Percentiles rank a stretch among this genome's conserved stretches.
These are phyloP conservation scores for Diacarnus erythraeanus DNA, from an alignment of 37 sponge, comb jelly and placozoan genomes.

Conservation along the genomic window DNA sequence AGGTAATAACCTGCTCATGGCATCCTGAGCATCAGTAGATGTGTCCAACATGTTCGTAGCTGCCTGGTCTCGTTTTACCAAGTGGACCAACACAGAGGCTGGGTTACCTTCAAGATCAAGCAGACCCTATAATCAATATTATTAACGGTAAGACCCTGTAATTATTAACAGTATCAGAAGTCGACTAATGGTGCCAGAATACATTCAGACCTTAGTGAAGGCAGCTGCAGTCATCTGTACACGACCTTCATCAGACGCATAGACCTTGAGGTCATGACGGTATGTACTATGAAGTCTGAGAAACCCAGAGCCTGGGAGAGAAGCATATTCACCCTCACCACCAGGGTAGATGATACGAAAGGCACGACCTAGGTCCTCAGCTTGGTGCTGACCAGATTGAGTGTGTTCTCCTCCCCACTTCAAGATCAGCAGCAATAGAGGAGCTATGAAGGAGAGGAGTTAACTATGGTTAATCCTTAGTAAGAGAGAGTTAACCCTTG, in stretches of 20 bases:
- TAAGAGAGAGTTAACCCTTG: too few relatives aligned
- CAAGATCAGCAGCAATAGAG: conserved; percentile 73
- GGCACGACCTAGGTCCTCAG: conserved; percentile 84
- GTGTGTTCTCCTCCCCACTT: conserved; percentile 99
- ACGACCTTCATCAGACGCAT: conserved; percentile 95
- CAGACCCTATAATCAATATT: conserved; percentile 63
- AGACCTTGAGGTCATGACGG: conserved; percentile 96
- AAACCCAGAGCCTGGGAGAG: conserved; percentile 86
- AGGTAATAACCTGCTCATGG: conserved; percentile 35
- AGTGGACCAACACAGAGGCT: conserved; percentile 80
- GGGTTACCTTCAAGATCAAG: conserved; percentile 89
- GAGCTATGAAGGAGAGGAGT: conserved; percentile 8
- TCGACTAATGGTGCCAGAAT: neutral
- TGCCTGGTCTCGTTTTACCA: conserved; percentile 88
- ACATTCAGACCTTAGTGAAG: conserved; percentile 84
- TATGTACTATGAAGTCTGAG: conserved; percentile 95
- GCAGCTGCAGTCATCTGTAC: conserved; percentile 97
- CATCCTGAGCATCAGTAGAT: conserved; percentile 55
- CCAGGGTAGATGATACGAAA: conserved; percentile 92
- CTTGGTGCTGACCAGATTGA: conserved; percentile 70
- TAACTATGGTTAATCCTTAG: too few relatives aligned
- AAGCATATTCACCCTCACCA: conserved; percentile 80
- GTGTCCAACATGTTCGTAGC: conserved; percentile 87
- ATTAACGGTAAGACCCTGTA: neutral
- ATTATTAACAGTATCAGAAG: neutral